Base-by-base conservation (phyloP, 2,888 invertebrate species). In the Orthosia gracilis region DNA sequence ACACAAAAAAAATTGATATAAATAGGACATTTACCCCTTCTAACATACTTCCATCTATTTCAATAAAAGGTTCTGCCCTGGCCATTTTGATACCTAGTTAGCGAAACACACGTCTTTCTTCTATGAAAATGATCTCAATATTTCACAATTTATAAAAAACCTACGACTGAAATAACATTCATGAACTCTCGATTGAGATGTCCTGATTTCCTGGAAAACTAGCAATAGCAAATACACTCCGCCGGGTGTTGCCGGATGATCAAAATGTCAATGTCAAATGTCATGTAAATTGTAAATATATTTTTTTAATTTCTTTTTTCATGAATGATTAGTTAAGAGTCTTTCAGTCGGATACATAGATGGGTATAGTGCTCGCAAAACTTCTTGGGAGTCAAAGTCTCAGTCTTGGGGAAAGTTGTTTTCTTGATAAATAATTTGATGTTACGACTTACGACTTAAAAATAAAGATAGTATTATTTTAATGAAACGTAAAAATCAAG, bases 31-130 rank as follows among this genome's bases (percentile, higher is more conserved):
- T 96, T 97, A 98, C 98, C 88, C 98, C 98, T 97, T 98, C 98
- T 69, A 98, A 94, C 71, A 97, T 92, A 88, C 98, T 98, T 18
- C 98, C 98, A 92, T 98, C 98, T 76, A 98, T 98, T 90, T 97
- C 97, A 57, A 97, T 83, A 49, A 95, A 85, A 23, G 47, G 23
- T 71, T 94, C 88, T 21, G 92, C 78, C 94, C 93, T 93, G 31
- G 92, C 80, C 93, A 94, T 93, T 69, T 55, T 87, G 2, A 63
- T 69, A n/a, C 11, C 47, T 59, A 40, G 3, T 1, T 40, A n/a
- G 17, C 21, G 4, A 21, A 57, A 21, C 26, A 26, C 62, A 26
- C 23, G 9, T 15, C 2, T 54, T 59, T 58, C 7, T 64, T 17
- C 26, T 21, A 55, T 40, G 17, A 49, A 52, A 58, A 72, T n/a